Base-by-base conservation (phyloP, 2,113 vertebrate genomes). In the Apodemus speciosus region DNA sequence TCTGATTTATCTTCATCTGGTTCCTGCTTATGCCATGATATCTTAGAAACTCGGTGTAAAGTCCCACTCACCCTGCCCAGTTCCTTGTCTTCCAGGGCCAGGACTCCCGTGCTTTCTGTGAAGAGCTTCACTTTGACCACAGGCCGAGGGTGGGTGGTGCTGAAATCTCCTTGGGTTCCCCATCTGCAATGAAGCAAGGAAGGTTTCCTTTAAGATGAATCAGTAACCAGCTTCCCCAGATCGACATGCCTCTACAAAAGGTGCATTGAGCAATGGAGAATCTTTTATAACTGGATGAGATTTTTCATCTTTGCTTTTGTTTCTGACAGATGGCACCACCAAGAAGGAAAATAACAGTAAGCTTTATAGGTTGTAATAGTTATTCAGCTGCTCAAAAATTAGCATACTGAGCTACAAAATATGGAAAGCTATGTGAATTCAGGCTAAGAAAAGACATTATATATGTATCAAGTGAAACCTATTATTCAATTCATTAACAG, bases 151-250 rank as follows among this genome's bases (percentile, higher is more conserved):
- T 99, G 99, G 66, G 99, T 99, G 0, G 99, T 99, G 83, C 98
- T 99, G 96, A 99, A 99, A 98, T 99, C 99, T 13, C 99, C 99
- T 98, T 99, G 99, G 40, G 99, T 99, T 87, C 99, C 99, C 99
- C 99, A 99, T 93, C 99, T 99, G 98, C 75, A 98, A 98, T 0
- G 92, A 97, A 95, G 77, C 11, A 96, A 93, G 3, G 96, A 38
- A 93, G 85, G 88, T 94, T 83, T 81, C 85, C 73, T 89, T 96
- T 69, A 89, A 86, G 64, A 88, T 2, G 58, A 27, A 68, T 35
- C 16, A 80, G 90, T 94, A 43, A 21, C 53, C 43, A 40, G 13
- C 1, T 40, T 3, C 1, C 4, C n/a, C 11, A 32, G 32, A 71
- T 40, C 40, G 27, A 40, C n/a, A 5, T 56, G 16, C 91, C 27